phyloP scores from a whole-genome alignment of 1,140 invertebrate genomes.

The Drosophila sp. region DNA sequence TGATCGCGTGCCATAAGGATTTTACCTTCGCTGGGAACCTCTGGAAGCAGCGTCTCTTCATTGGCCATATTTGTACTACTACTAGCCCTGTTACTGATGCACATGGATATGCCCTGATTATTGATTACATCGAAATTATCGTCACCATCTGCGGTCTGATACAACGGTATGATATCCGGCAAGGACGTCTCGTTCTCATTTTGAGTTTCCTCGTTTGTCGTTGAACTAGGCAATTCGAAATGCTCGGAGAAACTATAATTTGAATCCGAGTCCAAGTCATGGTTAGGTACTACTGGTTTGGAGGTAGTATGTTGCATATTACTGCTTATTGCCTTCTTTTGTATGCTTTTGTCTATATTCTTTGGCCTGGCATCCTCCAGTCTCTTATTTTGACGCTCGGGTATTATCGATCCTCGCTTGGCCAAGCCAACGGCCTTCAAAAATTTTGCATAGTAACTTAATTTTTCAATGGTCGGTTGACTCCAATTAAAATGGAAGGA shows the following conservation, averaged over 20 bases:
- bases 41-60: background rate
- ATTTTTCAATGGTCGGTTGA: constrained; percentile 42
- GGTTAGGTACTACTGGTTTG: constrained; percentile 6
- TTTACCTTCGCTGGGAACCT: constrained; percentile 75
- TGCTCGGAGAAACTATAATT: constrained; percentile 82
- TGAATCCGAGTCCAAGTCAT: constrained; percentile 74
- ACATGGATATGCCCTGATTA: constrained; percentile 67
- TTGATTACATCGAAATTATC: constrained; percentile 17
- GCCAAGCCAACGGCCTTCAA: constrained; percentile 50
- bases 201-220: constrained; percentile 28
- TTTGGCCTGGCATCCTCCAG: background rate
- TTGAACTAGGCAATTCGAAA: constrained; percentile 68
- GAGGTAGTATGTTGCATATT: constrained; percentile 24
- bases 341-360: constrained; percentile 6
- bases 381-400: background rate
- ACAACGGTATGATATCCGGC: constrained; percentile 71
- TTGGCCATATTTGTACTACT: background rate
- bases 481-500: constrained; percentile 63
- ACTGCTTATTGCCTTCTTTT: constrained; percentile 41
- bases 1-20: constrained; percentile 83
- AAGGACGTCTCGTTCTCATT: constrained; percentile 39
- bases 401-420: constrained; percentile 2
- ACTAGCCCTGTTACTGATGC: constrained; percentile 39
- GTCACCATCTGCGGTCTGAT: constrained; percentile 5
- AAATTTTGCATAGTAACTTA: constrained; percentile 66